Evolutionary conservation across 2,888 invertebrate genomes (phyloP), one percentile per base, ranked within the genome.

Genomic region (Atethmia centrago): DNA sequence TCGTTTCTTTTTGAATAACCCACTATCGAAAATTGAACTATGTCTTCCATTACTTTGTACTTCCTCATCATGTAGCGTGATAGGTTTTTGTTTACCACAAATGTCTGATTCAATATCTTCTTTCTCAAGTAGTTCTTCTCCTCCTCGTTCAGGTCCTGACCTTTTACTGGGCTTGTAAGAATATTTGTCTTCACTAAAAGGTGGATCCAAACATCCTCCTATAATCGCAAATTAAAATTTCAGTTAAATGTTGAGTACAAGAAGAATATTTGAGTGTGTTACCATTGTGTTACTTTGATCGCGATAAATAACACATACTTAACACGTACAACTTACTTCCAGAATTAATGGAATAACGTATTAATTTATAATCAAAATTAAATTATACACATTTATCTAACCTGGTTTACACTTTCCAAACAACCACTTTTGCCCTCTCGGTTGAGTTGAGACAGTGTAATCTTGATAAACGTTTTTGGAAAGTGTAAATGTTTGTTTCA

Each of bases 121-220:
- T 47, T 67, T 40, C 12, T 51, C 25, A 59, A 40, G 19, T 21
- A 12, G 14, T 56, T 65, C 31, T 61, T 56, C 62, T 62, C 2
- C n/a, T 55, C 25, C 49, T 62, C 67, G 51, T 59, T 79, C 70
- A 12, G 71, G 61, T 25, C 21, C 59, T 36, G 53, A 21, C 12
- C 31, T 66, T 45, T 14, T 45, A 68, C 25, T 73, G 28, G 91
- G 92, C 66, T 86, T 82, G 80, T 95, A 95, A 16, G 90, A 74
- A 85, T 94, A 93, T 84, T 86, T 93, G 2, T 96, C 95, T 90
- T 95, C 95, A 73, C 86, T 88, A 84, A 93, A 95, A 19, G 94
- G 93, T 65, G 96, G 95, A 88, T 96, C 95, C 67, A 96, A 88
- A 76, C 95, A 95, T 21, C 95, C 96, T 63, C 95, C 96, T 96